A percentile compares a stretch with the other conserved stretches of the same genome.
These are phyloP conservation scores for Ornithorhynchus anatinus DNA, from an alignment of 2,113 vertebrate genomes.

Conservation along the genomic window DNA sequence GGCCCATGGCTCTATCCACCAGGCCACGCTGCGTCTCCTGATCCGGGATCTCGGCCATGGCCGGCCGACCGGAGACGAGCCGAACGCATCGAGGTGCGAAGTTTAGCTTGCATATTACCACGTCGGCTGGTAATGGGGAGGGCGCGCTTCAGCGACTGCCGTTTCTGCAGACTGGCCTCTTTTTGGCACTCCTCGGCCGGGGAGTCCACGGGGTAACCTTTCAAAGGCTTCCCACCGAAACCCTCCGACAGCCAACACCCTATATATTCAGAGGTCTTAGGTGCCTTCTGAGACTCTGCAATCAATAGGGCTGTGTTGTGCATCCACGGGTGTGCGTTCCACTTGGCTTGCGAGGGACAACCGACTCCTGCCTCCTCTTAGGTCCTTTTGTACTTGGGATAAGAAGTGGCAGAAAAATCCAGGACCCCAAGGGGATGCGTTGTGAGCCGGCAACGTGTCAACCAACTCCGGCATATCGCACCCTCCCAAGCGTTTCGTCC, in stretches of 20 bases:
- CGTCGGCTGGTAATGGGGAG: background rate
- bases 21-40: background rate
- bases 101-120: background rate
- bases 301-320: conserved; percentile 39
- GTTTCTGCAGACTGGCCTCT: conserved; percentile 5
- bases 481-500: no score
- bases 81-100: background rate
- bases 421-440: no score
- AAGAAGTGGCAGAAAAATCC: background rate
- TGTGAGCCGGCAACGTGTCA: no score
- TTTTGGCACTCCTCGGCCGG: conserved; percentile 30
- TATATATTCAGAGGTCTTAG: conserved; percentile 46
- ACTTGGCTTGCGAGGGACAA: conserved; percentile 38
- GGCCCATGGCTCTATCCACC: background rate
- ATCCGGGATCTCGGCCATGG: background rate
- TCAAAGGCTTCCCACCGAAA: conserved; percentile 30
- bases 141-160: background rate
- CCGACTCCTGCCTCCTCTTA: conserved; percentile 1
- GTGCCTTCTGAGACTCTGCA: conserved; percentile 32
- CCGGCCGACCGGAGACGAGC: background rate
- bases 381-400: conserved; percentile 7
- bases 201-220: conserved; percentile 50
- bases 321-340: conserved; percentile 27
- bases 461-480: no score
- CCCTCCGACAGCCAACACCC: conserved; percentile 40